Evolutionary conservation across 2,113 vertebrate species (phyloP).

Genomic region (Rhagologus leucostigma): DNA sequence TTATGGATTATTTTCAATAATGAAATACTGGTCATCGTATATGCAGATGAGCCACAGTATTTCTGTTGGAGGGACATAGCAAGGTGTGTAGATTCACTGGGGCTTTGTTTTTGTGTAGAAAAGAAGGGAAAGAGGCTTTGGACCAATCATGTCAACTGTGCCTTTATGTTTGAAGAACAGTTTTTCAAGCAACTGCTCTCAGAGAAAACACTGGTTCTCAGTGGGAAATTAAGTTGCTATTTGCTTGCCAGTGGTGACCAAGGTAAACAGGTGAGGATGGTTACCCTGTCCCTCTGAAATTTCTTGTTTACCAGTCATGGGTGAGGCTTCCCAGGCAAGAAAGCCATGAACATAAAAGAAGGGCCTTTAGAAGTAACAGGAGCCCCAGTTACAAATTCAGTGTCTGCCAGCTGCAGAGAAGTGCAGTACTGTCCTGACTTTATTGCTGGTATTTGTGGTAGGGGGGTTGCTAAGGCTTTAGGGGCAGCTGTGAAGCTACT

Average conservation of each 20-base stretch:
- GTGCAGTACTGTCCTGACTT: neutral
- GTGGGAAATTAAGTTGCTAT: neutral
- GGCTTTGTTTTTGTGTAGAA: neutral
- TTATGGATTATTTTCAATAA: slow-evolving; percentile 36
- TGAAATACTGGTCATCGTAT: slow-evolving; percentile 17
- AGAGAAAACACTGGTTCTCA: neutral
- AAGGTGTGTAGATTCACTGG: neutral
- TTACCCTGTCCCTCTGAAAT: neutral
- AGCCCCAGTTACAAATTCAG: neutral
- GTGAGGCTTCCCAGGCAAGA: neutral
- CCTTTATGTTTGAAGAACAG: neutral
- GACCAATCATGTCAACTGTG: neutral
- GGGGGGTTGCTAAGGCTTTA: neutral
- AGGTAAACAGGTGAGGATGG: neutral
- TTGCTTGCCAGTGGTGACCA: neutral
- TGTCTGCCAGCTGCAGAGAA: neutral
- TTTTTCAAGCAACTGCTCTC: neutral
- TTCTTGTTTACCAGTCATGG: neutral
- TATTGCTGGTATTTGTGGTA: neutral
- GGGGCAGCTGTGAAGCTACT: neutral
- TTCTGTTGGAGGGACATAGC: neutral
- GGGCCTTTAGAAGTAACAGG: neutral
- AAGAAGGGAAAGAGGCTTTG: neutral
- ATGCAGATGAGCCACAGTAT: slow-evolving; percentile 35
- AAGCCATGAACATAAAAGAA: neutral